phyloP scores from a whole-genome alignment of 2,888 invertebrate species.

The Panzeria rudis region DNA sequence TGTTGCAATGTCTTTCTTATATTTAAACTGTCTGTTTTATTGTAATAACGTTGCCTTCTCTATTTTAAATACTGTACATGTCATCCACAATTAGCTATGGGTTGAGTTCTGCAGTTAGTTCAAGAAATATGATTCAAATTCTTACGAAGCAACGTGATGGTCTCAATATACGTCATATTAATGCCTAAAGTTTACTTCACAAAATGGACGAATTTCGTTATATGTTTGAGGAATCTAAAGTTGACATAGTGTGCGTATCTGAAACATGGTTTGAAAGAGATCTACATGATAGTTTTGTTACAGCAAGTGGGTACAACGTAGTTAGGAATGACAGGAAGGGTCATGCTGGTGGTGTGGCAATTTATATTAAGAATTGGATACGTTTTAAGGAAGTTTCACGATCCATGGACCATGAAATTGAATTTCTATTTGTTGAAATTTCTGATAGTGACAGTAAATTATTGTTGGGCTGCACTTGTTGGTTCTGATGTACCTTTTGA shows the following conservation, averaged over 20 bases:
- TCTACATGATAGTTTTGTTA: background rate
- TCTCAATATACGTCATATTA: constrained; percentile 40
- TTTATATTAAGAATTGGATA: too few relatives aligned
- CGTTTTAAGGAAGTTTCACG: too few relatives aligned
- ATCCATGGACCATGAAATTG: too few relatives aligned
- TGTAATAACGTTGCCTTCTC: constrained; percentile 13
- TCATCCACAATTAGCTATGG: background rate
- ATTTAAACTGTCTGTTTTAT: background rate
- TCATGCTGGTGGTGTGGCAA: constrained; percentile 9
- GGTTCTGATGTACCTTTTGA: too few relatives aligned
- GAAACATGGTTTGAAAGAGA: constrained; percentile 52
- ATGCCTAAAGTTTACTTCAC: background rate
- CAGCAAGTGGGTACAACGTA: too few relatives aligned
- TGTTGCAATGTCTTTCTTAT: too few relatives aligned
- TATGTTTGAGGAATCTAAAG: too few relatives aligned
- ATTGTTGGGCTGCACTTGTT: too few relatives aligned
- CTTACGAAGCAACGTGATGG: constrained; percentile 31
- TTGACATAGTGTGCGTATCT: constrained; percentile 48
- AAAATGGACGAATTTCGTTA: too few relatives aligned
- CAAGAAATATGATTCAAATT: constrained; percentile 15
- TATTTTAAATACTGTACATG: constrained; percentile 2
- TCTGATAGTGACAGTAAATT: too few relatives aligned
- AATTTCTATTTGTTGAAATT: too few relatives aligned
- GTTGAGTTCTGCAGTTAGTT: background rate
- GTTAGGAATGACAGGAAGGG: constrained; percentile 26